These are phyloP conservation scores for Ectropis grisescens DNA, from an alignment of 1,140 invertebrate species.

Conservation along the genomic window DNA sequence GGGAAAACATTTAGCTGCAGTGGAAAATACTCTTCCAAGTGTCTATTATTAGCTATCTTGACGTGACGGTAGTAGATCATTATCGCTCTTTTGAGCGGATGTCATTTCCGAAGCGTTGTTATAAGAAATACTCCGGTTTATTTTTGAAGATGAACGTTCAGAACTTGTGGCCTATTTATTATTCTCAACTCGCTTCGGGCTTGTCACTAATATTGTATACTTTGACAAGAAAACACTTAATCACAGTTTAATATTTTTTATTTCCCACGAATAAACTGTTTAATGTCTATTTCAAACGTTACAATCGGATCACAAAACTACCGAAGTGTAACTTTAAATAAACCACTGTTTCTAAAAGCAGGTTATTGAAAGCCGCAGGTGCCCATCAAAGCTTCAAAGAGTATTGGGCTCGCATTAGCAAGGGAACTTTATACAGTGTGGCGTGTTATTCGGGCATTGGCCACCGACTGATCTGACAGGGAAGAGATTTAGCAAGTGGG, in stretches of 20 bases:
- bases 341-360: conserved; percentile 8
- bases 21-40: too few species aligned
- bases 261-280: too few species aligned
- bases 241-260: too few species aligned
- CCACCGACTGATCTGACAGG: conserved; percentile 18
- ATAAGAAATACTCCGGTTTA: conserved; percentile 2
- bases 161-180: too few species aligned
- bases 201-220: conserved; percentile 13
- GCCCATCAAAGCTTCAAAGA: conserved; percentile 16
- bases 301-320: conserved; percentile 4
- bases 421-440: conserved; percentile 14
- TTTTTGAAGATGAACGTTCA: too few species aligned
- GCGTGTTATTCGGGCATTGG: too few species aligned
- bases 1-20: too few species aligned
- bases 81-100: conserved; percentile 4
- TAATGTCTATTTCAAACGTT: too few species aligned
- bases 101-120: conserved; percentile 3
- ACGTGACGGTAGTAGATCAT: conserved; percentile 1
- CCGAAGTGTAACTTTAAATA: conserved; percentile 8
- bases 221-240: too few species aligned
- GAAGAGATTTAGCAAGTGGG: conserved; percentile 36
- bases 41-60: conserved; percentile 6
- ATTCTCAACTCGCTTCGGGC: too few species aligned
- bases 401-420: conserved; percentile 13
- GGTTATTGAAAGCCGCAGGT: conserved; percentile 20